Conservation (phyloP, 2,888 invertebrate genomes). For the Lapara coniferarum region DNA sequence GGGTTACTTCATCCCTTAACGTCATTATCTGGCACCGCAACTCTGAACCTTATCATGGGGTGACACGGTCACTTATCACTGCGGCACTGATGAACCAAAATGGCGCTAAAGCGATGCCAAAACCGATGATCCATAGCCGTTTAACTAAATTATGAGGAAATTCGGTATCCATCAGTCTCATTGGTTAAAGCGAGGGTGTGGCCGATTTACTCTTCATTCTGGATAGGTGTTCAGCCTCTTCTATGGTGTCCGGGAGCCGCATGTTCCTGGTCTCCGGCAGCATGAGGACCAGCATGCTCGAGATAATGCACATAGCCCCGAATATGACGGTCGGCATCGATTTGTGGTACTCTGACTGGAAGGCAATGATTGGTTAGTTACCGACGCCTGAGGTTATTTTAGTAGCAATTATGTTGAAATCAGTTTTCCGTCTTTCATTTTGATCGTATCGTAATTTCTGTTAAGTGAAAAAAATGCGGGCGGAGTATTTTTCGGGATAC, state of each 20-base stretch:
- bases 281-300: slow-evolving; percentile 84
- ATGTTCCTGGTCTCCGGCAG: slow-evolving; percentile 88
- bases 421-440: no score
- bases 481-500: no score
- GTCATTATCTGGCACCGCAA: no score
- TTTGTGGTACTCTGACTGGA: slow-evolving; percentile 67
- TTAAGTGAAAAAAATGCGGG: no score
- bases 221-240: slow-evolving; percentile 85
- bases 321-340: slow-evolving; percentile 86
- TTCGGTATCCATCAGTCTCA: neutral
- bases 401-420: no score
- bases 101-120: no score
- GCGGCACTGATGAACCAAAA: no score
- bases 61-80: no score
- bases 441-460: no score
- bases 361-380: neutral
- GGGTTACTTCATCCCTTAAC: no score
- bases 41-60: no score
- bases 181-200: slow-evolving; percentile 28
- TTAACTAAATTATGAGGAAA: neutral
- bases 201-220: slow-evolving; percentile 57
- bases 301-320: slow-evolving; percentile 84
- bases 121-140: no score
- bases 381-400: neutral
- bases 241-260: slow-evolving; percentile 87